Conservation (phyloP, 2,113 vertebrate genomes). For the Macrotus californicus region DNA sequence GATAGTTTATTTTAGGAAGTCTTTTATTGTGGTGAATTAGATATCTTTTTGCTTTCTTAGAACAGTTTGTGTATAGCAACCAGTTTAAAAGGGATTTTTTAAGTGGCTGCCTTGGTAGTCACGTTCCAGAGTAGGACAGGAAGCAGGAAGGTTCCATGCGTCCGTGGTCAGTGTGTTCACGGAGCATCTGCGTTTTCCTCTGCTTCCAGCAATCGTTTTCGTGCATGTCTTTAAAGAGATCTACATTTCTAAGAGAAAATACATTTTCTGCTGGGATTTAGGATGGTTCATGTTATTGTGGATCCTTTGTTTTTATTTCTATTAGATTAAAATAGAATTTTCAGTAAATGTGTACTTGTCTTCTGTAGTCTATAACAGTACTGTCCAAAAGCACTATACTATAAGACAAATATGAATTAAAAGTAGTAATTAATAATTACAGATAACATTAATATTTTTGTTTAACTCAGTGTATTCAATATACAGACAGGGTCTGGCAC, state of each 20-base stretch:
- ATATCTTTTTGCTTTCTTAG: not conserved
- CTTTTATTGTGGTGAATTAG: not conserved
- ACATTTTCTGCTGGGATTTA: not conserved
- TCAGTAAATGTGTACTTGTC: not conserved
- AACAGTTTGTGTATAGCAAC: not conserved
- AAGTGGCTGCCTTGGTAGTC: not conserved
- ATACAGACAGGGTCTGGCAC: not conserved
- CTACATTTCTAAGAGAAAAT: conserved; percentile 24
- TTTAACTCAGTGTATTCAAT: not conserved
- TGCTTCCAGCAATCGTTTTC: not conserved
- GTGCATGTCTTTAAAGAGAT: conserved; percentile 13
- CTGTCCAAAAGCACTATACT: not conserved
- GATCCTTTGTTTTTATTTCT: conserved; percentile 11
- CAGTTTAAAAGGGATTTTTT: not conserved
- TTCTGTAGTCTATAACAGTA: not conserved
- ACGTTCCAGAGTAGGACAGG: not conserved
- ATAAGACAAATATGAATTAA: not conserved
- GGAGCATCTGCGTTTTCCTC: not conserved
- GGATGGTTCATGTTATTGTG: not conserved
- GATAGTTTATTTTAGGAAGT: conserved; percentile 33
- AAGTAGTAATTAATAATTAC: not conserved
- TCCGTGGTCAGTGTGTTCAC: not conserved
- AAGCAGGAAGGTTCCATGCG: not conserved
- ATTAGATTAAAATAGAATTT: conserved; percentile 3
- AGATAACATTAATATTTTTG: not conserved